These are phyloP conservation scores for Malurus alboscapulatus DNA, from an alignment of 2,113 vertebrate genomes.

Conservation along the genomic window DNA sequence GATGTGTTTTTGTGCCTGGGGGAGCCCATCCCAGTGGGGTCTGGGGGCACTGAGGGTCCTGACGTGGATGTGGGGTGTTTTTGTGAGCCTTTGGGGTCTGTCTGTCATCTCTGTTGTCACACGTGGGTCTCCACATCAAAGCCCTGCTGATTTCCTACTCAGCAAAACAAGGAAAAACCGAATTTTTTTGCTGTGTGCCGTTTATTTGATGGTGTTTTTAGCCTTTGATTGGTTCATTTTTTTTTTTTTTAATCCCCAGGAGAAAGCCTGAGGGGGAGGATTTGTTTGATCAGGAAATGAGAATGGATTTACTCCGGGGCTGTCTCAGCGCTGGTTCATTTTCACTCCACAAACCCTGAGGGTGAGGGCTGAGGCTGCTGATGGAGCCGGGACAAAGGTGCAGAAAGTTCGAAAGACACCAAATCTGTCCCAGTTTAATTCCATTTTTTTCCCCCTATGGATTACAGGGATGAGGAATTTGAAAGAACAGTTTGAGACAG, in stretches of 20 bases:
- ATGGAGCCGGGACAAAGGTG: not conserved
- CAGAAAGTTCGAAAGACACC: not conserved
- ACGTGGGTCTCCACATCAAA: slow-evolving; percentile 49
- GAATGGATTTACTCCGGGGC: not conserved
- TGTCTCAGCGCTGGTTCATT: not conserved
- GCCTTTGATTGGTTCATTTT: not conserved
- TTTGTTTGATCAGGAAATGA: slow-evolving; percentile 21
- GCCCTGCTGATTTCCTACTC: slow-evolving; percentile 34
- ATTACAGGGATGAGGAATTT: not conserved
- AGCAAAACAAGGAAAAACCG: slow-evolving; percentile 32
- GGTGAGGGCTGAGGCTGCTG: not conserved
- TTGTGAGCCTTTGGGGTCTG: not conserved
- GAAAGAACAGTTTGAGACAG: not conserved
- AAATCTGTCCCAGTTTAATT: not conserved
- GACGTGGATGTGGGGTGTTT: not conserved
- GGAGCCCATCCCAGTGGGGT: not conserved
- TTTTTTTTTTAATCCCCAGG: not conserved
- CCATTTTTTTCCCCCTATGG: not conserved
- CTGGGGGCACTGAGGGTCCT: not conserved
- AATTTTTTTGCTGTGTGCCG: not conserved
- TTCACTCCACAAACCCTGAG: not conserved
- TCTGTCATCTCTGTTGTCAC: not conserved
- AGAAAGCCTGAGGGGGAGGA: not conserved
- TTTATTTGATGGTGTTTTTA: not conserved
- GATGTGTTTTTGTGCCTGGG: not conserved